Evolutionary conservation across 2,888 invertebrate species (phyloP).

Genomic region (Ennomos fuscantarius): DNA sequence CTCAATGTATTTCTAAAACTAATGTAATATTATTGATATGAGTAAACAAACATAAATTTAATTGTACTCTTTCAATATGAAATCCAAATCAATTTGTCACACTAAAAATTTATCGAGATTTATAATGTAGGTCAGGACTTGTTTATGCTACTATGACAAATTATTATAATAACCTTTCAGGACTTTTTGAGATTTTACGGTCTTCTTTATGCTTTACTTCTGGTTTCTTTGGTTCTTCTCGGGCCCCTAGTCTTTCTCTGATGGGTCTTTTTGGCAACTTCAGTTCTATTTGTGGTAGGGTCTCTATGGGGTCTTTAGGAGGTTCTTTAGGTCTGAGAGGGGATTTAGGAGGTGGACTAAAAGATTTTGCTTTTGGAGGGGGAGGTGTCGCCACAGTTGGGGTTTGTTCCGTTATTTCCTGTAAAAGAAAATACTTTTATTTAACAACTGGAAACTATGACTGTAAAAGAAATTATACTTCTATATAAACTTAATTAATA

Average conservation of each 20-base stretch:
- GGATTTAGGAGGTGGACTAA: constrained; percentile 41
- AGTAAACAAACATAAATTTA: no score
- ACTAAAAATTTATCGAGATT: no score
- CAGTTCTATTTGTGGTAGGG: constrained; percentile 76
- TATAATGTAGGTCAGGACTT: no score
- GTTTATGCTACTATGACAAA: constrained; percentile 65
- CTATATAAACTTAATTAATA: no score
- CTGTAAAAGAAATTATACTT: no score
- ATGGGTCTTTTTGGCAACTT: constrained; percentile 79
- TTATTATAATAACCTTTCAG: constrained; percentile 76
- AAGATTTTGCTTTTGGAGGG: constrained; percentile 40
- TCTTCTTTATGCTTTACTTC: constrained; percentile 55
- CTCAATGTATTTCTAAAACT: no score
- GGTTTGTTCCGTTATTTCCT: constrained; percentile 70
- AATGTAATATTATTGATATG: no score
- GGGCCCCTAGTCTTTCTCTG: constrained; percentile 72
- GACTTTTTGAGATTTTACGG: constrained; percentile 58
- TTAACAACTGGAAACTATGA: not conserved
- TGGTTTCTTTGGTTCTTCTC: constrained; percentile 56
- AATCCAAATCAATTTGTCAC: no score
- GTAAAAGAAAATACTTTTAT: constrained; percentile 37
- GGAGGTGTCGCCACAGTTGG: constrained; percentile 58
- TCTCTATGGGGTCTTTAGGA: constrained; percentile 57
- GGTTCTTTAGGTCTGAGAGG: constrained; percentile 34
- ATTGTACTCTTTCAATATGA: no score